Evolutionary conservation across 1,140 invertebrate species (phyloP).

Genomic region (Carcinoscorpius rotundicauda): DNA sequence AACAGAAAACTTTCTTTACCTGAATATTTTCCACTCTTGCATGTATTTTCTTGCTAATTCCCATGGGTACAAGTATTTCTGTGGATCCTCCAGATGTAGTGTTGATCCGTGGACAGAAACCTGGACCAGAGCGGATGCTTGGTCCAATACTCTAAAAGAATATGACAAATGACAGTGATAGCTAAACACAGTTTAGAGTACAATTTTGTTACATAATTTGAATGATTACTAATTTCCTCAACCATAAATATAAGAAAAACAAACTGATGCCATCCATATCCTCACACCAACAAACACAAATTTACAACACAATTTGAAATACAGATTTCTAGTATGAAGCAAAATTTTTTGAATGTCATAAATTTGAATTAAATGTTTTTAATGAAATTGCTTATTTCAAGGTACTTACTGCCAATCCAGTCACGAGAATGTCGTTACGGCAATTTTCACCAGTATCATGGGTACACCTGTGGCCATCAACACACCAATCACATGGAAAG

Average conservation of each 20-base stretch:
- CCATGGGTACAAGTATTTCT: conserved; percentile 77
- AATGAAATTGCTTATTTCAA: no score
- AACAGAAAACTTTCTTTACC: conserved; percentile 1
- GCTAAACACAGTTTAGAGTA: no score
- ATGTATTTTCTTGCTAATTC: conserved; percentile 71
- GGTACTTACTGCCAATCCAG: conserved; percentile 54
- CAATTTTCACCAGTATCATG: conserved; percentile 92
- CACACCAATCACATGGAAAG: conserved; percentile 96
- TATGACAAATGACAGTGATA: not conserved
- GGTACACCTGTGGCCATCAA: conserved; percentile 88
- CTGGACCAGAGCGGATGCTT: conserved; percentile 80
- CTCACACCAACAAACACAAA: no score
- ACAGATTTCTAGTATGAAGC: no score
- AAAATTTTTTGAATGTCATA: no score
- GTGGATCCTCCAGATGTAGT: conserved; percentile 60
- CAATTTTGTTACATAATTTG: no score
- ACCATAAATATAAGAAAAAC: no score
- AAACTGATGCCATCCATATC: no score
- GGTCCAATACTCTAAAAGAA: conserved; percentile 44
- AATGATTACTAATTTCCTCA: no score
- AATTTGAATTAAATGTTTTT: no score
- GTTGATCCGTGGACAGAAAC: conserved; percentile 87
- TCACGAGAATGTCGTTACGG: conserved; percentile 85
- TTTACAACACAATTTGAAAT: no score
- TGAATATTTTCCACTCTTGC: conserved; percentile 84